Evolutionary conservation across 2,888 invertebrate genomes (phyloP).

Genomic region (Gymnoscelis rufifasciata): DNA sequence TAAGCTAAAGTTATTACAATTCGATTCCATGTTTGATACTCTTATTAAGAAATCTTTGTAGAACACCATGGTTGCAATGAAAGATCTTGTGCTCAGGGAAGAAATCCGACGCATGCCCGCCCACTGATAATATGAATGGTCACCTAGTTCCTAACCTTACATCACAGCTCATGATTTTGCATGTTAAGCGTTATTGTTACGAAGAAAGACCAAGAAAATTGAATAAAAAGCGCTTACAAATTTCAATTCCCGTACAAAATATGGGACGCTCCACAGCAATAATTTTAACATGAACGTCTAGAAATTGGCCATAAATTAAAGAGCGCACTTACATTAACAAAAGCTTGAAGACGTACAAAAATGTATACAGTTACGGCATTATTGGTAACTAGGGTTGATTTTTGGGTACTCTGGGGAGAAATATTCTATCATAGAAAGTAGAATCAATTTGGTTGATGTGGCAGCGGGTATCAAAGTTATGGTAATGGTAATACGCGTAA

Average conservation of each 20-base stretch:
- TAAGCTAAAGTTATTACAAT: no score
- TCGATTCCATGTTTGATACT: no score
- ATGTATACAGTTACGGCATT: slow-evolving; percentile 11
- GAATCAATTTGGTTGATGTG: slow-evolving; percentile 16
- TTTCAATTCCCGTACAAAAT: slow-evolving; percentile 30
- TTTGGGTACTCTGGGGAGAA: background rate
- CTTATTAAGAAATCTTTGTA: no score
- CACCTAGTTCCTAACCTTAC: no score
- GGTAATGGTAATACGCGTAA: slow-evolving; percentile 12
- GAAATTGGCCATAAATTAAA: slow-evolving; percentile 34
- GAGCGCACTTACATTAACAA: slow-evolving; percentile 20
- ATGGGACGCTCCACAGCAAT: slow-evolving; percentile 24
- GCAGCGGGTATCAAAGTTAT: slow-evolving; percentile 10
- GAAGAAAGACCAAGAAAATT: slow-evolving; percentile 12
- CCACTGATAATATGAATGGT: no score
- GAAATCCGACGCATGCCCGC: no score
- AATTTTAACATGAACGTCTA: slow-evolving; percentile 32
- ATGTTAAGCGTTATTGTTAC: background rate
- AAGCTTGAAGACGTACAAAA: slow-evolving; percentile 15
- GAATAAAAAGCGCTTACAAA: slow-evolving; percentile 25
- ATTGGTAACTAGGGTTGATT: no score
- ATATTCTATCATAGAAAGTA: slow-evolving; percentile 7
- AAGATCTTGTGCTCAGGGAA: no score
- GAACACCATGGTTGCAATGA: no score
- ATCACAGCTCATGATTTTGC: background rate